Evolutionary conservation across 2,888 invertebrate species (phyloP), one percentile per base, ranked within the genome.

Genomic region (Autographa pulchrina): DNA sequence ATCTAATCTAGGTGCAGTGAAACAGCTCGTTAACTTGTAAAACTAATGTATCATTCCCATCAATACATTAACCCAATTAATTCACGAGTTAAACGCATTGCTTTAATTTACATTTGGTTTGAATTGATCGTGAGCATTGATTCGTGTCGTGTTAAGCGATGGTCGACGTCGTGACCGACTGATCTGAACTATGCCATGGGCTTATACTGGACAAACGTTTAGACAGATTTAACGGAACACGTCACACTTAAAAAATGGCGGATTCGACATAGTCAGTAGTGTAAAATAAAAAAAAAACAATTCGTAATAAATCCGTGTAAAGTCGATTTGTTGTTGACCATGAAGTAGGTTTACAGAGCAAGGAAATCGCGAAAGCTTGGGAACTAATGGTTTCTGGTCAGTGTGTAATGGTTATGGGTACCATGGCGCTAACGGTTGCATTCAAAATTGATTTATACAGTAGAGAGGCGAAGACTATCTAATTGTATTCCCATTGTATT

Each of bases 131-230:
- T 86, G 86, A 86, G 85, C 87, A 88, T 85, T 85, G 85, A 72
- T 87, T 85, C 86, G 83, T 83, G 88, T 84, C 85, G 85, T 83
- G 86, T 86, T 88, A 85, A 87, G 85, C 86, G 87, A 80, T 78
- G 72, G 76, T 71, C 41, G 66, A 52, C 67, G 59, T 90, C 92
- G 92, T 92, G 92, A 91, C 89, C 87, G 82, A 86, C 82, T 86
- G 83, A 85, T 88, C 88, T 83, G 85, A 86, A 89, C 86, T 85
- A 80, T 76, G 84, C 85, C 85, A 82, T 81, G 78, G 74, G 75
- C 68, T 77, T 74, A 68, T 68, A 68, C 70, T 64, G 70, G 81
- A 80, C 75, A 73, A 75, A 77, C 64, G 48, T 74, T 78, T 76
- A 76, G 77, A 81, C 79, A 79, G 71, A 62, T 74, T 76, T 90